phyloP scores from a whole-genome alignment of 1,140 invertebrate genomes.

The Drosophila melanica region DNA sequence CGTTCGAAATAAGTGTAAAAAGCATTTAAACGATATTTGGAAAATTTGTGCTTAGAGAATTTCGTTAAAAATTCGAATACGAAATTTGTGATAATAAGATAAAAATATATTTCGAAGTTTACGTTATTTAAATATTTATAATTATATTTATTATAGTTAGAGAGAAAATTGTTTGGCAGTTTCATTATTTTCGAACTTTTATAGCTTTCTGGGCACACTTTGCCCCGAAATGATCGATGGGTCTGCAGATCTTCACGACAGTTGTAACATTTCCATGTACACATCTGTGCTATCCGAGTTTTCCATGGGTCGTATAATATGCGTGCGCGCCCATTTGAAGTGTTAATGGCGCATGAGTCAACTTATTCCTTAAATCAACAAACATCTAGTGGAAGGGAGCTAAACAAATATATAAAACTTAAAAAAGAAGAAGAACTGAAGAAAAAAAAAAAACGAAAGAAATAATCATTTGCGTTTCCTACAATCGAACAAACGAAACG shows the following conservation, averaged over 20 bases:
- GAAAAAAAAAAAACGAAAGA: constrained; percentile 20
- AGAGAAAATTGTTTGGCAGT: no score
- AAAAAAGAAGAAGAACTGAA: not conserved
- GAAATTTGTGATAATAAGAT: no score
- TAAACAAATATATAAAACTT: constrained; percentile 12
- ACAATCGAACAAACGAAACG: constrained; percentile 31
- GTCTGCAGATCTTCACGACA: constrained; percentile 35
- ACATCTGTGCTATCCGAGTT: constrained; percentile 37
- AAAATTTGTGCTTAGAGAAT: no score
- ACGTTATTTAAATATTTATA: no score
- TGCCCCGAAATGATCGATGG: constrained; percentile 20
- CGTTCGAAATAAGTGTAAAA: no score
- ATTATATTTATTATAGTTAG: no score
- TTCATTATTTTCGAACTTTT: no score
- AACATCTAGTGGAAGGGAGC: constrained; percentile 49
- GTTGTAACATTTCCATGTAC: constrained; percentile 49
- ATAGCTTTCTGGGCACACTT: not conserved
- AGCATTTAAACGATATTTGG: no score
- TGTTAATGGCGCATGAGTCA: constrained; percentile 78
- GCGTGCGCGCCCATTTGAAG: constrained; percentile 60
- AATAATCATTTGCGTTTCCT: constrained; percentile 69
- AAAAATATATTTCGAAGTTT: no score
- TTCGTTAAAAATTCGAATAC: no score
- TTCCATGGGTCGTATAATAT: constrained; percentile 45
- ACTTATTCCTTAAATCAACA: constrained; percentile 77